These are phyloP conservation scores for Agrotis ipsilon DNA, from an alignment of 2,888 invertebrate species.

Conservation along the genomic window DNA sequence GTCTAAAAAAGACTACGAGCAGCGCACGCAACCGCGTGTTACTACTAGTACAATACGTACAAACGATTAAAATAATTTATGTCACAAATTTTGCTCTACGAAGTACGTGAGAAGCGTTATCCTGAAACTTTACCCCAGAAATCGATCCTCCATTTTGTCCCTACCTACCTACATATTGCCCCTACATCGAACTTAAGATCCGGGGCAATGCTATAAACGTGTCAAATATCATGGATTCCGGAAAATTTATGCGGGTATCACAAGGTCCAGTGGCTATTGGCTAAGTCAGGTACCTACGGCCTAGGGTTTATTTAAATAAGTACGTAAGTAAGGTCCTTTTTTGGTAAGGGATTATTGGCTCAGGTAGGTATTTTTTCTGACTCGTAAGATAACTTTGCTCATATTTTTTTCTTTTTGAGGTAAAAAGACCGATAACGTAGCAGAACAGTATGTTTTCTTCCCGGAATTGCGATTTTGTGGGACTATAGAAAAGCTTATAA, in stretches of 20 bases:
- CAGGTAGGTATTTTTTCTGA: background rate
- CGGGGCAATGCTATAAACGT: slow-evolving; percentile 37
- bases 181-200: slow-evolving; percentile 24
- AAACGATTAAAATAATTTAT: slow-evolving; percentile 41
- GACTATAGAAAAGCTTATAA: too few species aligned
- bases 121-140: slow-evolving; percentile 19
- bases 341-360: slow-evolving; percentile 4
- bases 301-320: slow-evolving; percentile 10
- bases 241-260: slow-evolving; percentile 45
- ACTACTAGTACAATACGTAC: slow-evolving; percentile 7
- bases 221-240: slow-evolving; percentile 15
- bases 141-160: slow-evolving; percentile 22
- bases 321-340: slow-evolving; percentile 6
- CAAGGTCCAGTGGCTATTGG: slow-evolving; percentile 5
- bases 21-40: too few species aligned
- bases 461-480: too few species aligned
- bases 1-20: background rate
- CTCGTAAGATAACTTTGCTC: too few species aligned
- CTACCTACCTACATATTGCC: background rate
- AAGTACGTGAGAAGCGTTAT: slow-evolving; percentile 35
- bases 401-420: too few species aligned
- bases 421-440: too few species aligned
- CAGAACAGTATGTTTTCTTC: too few species aligned
- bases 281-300: slow-evolving; percentile 18
- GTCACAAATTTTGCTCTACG: slow-evolving; percentile 15